Conservation (phyloP, 1,140 invertebrate species). For the Drosophila albomicans region DNA sequence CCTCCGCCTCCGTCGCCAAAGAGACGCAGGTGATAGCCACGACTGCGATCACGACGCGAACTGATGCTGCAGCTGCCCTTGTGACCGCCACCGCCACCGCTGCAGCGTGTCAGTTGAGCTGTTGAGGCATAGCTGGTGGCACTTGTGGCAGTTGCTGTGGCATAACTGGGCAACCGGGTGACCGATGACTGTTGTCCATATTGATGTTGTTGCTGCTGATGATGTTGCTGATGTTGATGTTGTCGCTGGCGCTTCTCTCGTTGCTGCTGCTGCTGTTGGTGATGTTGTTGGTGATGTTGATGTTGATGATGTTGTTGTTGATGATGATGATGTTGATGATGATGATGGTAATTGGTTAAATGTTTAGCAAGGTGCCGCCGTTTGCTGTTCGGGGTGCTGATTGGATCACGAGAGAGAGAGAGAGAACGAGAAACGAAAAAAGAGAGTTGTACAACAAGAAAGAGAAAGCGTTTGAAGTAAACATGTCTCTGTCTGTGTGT, state of each 20-base stretch:
- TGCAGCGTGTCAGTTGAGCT: conserved; percentile 64
- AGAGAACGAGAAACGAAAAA: conserved; percentile 71
- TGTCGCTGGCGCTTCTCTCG: conserved; percentile 15
- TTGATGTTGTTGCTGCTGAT: conserved; percentile 16
- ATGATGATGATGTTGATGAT: conserved; percentile 59
- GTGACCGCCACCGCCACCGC: conserved; percentile 24
- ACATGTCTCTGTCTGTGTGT: conserved; percentile 33
- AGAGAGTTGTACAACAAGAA: conserved; percentile 82
- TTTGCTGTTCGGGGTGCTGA: conserved; percentile 84
- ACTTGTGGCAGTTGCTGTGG: conserved; percentile 71
- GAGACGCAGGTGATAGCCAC: conserved; percentile 46
- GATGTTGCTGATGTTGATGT: conserved; percentile 12
- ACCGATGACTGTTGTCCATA: conserved; percentile 26
- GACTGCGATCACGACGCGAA: background rate
- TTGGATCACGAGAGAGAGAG: conserved; percentile 53
- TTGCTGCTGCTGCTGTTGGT: conserved; percentile 53
- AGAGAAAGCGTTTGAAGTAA: conserved; percentile 75
- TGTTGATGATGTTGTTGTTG: conserved; percentile 47
- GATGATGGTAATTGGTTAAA: conserved; percentile 75
- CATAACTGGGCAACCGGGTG: conserved; percentile 66
- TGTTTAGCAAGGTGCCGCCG: conserved; percentile 84
- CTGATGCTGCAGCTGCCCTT: conserved; percentile 12
- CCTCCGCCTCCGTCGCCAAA: conserved; percentile 37
- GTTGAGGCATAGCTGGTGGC: conserved; percentile 75
- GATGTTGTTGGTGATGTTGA: conserved; percentile 31